phyloP scores from a whole-genome alignment of 2,797 vertebrate species.

The Vultur gryphus region DNA sequence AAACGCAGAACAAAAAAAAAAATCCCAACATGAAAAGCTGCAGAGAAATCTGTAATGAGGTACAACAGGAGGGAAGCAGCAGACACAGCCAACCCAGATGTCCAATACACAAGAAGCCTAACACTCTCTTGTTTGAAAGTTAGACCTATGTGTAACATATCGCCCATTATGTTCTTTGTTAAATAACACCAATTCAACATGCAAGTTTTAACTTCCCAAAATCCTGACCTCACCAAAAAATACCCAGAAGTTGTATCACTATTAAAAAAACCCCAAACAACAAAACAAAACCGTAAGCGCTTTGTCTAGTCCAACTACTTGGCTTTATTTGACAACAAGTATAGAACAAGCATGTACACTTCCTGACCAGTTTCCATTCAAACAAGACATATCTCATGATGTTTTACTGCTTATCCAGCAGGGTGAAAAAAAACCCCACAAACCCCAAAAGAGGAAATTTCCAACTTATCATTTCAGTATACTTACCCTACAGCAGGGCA shows the following conservation, averaged over 20 bases:
- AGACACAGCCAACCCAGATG: neutral
- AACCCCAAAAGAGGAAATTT: neutral
- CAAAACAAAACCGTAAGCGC: neutral
- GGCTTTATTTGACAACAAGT: neutral
- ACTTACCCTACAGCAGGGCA: neutral
- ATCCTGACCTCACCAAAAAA: neutral
- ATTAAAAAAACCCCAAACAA: neutral
- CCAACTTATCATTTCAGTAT: neutral
- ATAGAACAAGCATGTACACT: neutral
- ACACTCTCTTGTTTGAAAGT: neutral
- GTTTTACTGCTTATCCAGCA: neutral
- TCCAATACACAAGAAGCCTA: neutral
- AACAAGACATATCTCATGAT: neutral
- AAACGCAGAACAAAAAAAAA: neutral
- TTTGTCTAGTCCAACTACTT: neutral
- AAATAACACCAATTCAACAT: neutral
- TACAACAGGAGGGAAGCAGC: neutral
- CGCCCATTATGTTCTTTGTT: rapidly evolving
- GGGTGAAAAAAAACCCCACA: too few relatives aligned
- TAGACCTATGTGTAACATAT: neutral
- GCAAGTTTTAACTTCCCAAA: neutral
- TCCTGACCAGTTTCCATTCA: neutral
- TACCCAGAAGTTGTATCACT: neutral
- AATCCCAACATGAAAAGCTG: neutral
- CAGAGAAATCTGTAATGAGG: neutral